Conservation (phyloP, 1,140 invertebrate genomes). For the Drosophila nebulosa region DNA sequence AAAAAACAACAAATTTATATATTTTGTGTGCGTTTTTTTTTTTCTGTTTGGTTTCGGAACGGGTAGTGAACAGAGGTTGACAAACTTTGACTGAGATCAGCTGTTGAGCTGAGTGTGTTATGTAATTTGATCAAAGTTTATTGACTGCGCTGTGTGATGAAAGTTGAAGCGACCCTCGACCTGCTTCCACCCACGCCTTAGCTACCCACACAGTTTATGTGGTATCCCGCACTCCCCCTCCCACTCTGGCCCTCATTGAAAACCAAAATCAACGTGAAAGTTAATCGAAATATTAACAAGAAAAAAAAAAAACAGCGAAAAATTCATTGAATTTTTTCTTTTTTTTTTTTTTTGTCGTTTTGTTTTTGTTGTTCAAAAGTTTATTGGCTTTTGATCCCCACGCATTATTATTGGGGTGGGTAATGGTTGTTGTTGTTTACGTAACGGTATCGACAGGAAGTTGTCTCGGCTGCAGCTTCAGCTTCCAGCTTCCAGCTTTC, state of each 20-base stretch:
- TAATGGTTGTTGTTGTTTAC: slow-evolving; percentile 64
- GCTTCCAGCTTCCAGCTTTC: slow-evolving; percentile 46
- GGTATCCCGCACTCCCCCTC: background rate
- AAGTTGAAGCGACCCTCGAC: slow-evolving; percentile 42
- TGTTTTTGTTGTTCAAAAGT: slow-evolving; percentile 56
- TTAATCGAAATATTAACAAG: slow-evolving; percentile 42
- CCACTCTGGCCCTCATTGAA: background rate
- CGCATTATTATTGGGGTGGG: slow-evolving; percentile 77
- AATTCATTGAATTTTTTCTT: slow-evolving; percentile 50
- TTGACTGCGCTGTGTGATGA: slow-evolving; percentile 51
- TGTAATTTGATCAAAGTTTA: slow-evolving; percentile 64
- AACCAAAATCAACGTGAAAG: slow-evolving; percentile 47
- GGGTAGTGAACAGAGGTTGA: slow-evolving; percentile 25
- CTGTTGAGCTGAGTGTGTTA: slow-evolving; percentile 47
- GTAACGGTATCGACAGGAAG: slow-evolving; percentile 74
- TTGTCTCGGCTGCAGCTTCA: slow-evolving; percentile 40
- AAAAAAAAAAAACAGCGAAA: slow-evolving; percentile 22
- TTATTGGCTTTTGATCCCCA: slow-evolving; percentile 80
- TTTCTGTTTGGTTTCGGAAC: background rate
- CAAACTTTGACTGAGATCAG: slow-evolving; percentile 58
- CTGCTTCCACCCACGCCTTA: background rate
- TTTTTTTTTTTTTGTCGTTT: background rate
- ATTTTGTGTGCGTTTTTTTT: slow-evolving; percentile 16
- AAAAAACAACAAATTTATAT: too few relatives aligned
- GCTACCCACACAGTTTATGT: too few relatives aligned